Evolutionary conservation across 1,140 invertebrate species (phyloP), one percentile per base, ranked within the genome.

Genomic region (Penaeus vannamei): DNA sequence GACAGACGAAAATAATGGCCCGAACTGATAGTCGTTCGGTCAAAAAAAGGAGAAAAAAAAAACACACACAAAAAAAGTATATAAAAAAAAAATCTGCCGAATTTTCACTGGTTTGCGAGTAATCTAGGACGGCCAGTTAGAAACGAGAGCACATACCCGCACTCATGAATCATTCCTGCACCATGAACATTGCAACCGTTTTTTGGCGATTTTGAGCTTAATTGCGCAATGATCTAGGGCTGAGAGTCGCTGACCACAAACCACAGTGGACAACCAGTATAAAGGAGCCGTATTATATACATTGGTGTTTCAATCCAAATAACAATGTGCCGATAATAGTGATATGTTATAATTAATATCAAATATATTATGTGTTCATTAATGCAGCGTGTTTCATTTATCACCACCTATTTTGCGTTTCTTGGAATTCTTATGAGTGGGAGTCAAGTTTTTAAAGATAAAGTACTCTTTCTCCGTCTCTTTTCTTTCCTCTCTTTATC

Each of bases 331-430:
- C 82, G 87, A 89, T 66, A 61, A 84, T 89, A 89, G 87, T 77
- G 87, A 89, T 84, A 89, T 89, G 87, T 85, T 89, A 89, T 64
- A 62, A 89, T 85, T 84, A 84, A 85, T 89, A 89, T 88, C 87
- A 85, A 89, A 89, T 88, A 88, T 89, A 81, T 64, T 89, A 89
- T 77, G 87, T 89, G 87, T 89, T 89, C 87, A 89, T 84, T 89
- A 89, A 79, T 36, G 32, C 76, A 29, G 59, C 26, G 85, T 87
- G 85, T 82, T 32, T 87, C 69, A 59, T 82, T 22, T 87, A 32
- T 64, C 61, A 20, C 26, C 8, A 17, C 53, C 32, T 8, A 10
- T 53, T 3, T 53, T 53, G 46, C 8, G 46, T 14, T 14, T 53
- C 14, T 53, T 53, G 3, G 3, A 14, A 1, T 29, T 59, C 12